These are phyloP conservation scores for Hippocampus barbouri DNA, from an alignment of 2,113 vertebrate genomes.

Conservation along the genomic window DNA sequence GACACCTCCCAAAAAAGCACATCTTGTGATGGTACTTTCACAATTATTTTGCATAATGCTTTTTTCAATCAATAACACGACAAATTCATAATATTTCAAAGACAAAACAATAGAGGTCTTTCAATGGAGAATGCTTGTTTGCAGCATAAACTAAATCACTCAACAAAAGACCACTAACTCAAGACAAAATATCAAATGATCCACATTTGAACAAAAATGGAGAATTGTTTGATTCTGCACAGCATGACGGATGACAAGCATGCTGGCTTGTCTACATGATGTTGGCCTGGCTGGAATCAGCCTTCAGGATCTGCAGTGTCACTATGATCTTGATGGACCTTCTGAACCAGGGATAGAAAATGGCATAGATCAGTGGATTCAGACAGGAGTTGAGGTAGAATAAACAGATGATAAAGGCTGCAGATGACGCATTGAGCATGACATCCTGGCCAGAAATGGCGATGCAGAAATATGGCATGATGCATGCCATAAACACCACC, in stretches of 20 bases:
- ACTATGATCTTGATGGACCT: slow-evolving; percentile 27
- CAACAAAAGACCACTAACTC: background rate
- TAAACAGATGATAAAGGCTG: background rate
- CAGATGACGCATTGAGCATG: background rate
- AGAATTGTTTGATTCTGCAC: background rate
- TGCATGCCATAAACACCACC: slow-evolving; percentile 17
- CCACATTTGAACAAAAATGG: background rate
- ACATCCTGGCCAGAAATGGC: background rate
- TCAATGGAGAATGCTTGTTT: background rate
- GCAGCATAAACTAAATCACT: background rate
- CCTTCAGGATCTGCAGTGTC: slow-evolving; percentile 28
- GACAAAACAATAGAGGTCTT: background rate
- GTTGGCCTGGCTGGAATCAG: slow-evolving; percentile 13
- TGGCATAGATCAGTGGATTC: slow-evolving; percentile 27
- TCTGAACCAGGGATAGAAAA: slow-evolving; percentile 42
- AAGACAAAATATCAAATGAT: background rate
- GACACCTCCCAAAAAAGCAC: too few relatives aligned
- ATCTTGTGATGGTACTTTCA: too few relatives aligned
- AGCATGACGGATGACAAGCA: background rate
- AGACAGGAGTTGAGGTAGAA: slow-evolving; percentile 37
- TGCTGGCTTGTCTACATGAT: slow-evolving; percentile 3
- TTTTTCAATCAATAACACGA: too few relatives aligned
- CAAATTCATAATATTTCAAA: too few relatives aligned
- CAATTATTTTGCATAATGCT: too few relatives aligned
- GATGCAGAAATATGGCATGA: slow-evolving; percentile 17